Conservation (phyloP, 1,140 invertebrate species). For the Caenorhabditis brenneri region DNA sequence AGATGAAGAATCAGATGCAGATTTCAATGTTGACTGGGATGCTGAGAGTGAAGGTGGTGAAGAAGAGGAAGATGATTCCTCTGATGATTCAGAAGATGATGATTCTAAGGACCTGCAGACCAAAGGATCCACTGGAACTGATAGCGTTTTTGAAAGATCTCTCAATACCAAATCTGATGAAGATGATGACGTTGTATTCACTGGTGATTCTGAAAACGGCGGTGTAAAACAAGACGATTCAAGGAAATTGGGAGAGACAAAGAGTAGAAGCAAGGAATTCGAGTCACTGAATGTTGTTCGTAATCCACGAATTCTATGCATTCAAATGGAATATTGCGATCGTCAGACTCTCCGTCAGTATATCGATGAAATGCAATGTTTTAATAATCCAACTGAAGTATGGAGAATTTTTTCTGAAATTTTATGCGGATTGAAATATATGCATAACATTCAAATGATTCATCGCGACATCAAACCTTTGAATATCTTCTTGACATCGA, state of each 20-base stretch:
- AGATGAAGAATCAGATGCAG: neutral
- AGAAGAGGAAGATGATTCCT: neutral
- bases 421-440: constrained; percentile 85
- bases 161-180: constrained; percentile 28
- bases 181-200: constrained; percentile 42
- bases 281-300: neutral
- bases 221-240: neutral
- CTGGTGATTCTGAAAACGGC: neutral
- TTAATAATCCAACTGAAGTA: constrained; percentile 77
- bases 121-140: neutral
- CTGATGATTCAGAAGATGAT: neutral
- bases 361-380: constrained; percentile 82
- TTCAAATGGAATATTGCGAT: constrained; percentile 76
- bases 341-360: constrained; percentile 74
- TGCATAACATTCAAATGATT: constrained; percentile 80
- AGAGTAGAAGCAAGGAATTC: neutral
- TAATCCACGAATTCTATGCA: constrained; percentile 56
- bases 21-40: constrained; percentile 3
- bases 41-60: neutral
- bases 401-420: constrained; percentile 93
- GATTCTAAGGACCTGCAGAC: neutral
- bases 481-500: constrained; percentile 93
- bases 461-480: constrained; percentile 73
- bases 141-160: constrained; percentile 27
- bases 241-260: neutral